Conservation (phyloP, 1,140 invertebrate genomes). For the Saccostrea echinata region DNA sequence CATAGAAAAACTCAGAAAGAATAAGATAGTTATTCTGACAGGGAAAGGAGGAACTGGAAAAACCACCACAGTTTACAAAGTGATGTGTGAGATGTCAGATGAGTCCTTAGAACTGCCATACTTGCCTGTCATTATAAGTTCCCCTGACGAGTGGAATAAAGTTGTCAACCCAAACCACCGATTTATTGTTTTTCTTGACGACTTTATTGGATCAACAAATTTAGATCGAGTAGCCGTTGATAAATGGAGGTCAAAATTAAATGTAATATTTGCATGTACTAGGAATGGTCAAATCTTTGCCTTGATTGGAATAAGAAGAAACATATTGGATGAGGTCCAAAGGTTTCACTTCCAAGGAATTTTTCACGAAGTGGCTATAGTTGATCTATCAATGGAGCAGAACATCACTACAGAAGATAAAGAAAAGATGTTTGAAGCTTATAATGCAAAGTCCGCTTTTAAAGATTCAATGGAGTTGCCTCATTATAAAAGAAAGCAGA, state of each 20-base stretch:
- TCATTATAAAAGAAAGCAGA: not conserved
- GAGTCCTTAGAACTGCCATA: not conserved
- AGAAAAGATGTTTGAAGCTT: not conserved
- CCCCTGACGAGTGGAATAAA: not conserved
- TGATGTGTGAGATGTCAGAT: not conserved
- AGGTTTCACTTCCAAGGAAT: not conserved
- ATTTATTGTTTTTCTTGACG: not conserved
- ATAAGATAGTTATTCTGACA: not conserved
- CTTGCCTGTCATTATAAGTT: not conserved
- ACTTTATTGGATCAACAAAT: not conserved
- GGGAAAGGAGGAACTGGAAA: not conserved
- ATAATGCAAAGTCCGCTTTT: not conserved
- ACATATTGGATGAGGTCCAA: not conserved
- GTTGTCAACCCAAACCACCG: not conserved
- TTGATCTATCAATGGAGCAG: not conserved
- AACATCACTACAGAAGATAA: not conserved
- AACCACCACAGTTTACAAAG: not conserved
- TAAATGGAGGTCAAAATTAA: not conserved
- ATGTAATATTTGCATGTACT: not conserved
- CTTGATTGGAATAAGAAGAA: not conserved
- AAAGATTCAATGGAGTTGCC: not conserved
- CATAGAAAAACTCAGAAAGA: not conserved
- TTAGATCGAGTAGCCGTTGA: not conserved
- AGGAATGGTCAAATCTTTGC: not conserved
- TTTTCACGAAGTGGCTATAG: not conserved